phyloP scores from a whole-genome alignment of 2,113 vertebrate species.

The Tamias sibiricus region DNA sequence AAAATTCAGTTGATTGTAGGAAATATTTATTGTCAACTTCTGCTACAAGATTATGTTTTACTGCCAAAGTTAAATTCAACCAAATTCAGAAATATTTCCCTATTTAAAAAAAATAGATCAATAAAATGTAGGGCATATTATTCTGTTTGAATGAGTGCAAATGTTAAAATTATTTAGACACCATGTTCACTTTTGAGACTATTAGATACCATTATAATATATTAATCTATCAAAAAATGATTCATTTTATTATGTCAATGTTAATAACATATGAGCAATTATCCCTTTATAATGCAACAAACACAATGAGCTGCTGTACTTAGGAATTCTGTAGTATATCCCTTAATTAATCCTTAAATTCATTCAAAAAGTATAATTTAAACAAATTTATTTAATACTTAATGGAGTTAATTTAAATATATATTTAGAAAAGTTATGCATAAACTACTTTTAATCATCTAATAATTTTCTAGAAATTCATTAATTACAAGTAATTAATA shows the following conservation, averaged over 20 bases:
- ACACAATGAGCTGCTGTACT: not conserved
- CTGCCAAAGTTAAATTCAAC: not conserved
- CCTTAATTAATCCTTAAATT: not conserved
- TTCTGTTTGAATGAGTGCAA: not conserved
- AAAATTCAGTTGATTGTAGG: slow-evolving; percentile 6
- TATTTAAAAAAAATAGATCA: not conserved
- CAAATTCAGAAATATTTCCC: not conserved
- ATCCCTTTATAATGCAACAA: not conserved
- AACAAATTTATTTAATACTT: not conserved
- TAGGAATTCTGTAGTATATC: not conserved
- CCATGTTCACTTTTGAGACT: not conserved
- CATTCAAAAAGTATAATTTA: not conserved
- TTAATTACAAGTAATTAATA: not conserved
- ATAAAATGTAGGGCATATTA: not conserved
- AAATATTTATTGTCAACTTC: slow-evolving; percentile 62
- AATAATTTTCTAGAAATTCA: not conserved
- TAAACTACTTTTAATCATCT: not conserved
- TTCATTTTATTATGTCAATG: slow-evolving; percentile 10
- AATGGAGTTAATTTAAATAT: not conserved
- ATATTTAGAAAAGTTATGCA: not conserved
- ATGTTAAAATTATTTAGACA: slow-evolving; percentile 41
- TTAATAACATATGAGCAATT: not conserved
- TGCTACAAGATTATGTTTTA: slow-evolving; percentile 31
- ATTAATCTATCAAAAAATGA: not conserved
- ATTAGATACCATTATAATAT: not conserved